Percentiles rank a stretch among this genome's conserved stretches.
These are phyloP conservation scores for Epinephelus moara DNA, from an alignment of 2,113 vertebrate species.

Conservation along the genomic window DNA sequence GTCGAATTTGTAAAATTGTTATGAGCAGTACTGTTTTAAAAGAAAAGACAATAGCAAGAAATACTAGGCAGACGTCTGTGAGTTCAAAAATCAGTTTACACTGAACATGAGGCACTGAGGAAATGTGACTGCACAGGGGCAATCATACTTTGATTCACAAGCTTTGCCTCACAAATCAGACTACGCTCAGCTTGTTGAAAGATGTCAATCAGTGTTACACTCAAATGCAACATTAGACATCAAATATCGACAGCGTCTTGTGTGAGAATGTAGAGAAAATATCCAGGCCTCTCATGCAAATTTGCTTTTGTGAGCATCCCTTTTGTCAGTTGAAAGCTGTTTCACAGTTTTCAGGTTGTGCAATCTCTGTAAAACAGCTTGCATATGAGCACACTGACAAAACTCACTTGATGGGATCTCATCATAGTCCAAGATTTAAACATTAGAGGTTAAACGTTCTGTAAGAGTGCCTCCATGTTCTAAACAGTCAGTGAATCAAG, in stretches of 20 bases:
- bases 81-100: neutral
- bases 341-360: neutral
- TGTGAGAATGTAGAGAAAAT: neutral
- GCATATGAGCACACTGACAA: neutral
- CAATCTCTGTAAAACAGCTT: neutral
- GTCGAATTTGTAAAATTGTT: no score
- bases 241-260: neutral
- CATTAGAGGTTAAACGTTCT: neutral
- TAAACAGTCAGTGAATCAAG: constrained; percentile 5
- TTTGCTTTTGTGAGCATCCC: neutral
- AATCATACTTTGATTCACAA: neutral
- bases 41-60: neutral
- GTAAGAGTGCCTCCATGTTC: constrained; percentile 36
- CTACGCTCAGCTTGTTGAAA: neutral
- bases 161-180: neutral
- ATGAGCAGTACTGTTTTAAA: neutral
- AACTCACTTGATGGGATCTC: constrained; percentile 25
- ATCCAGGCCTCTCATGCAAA: neutral
- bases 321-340: neutral
- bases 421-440: neutral
- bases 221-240: constrained; percentile 4
- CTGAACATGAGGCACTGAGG: neutral
- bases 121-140: neutral
- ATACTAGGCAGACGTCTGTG: neutral
- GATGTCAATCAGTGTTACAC: neutral